Base-by-base conservation (phyloP, 2,888 invertebrate species). In the Drosophila hamatofila region DNA sequence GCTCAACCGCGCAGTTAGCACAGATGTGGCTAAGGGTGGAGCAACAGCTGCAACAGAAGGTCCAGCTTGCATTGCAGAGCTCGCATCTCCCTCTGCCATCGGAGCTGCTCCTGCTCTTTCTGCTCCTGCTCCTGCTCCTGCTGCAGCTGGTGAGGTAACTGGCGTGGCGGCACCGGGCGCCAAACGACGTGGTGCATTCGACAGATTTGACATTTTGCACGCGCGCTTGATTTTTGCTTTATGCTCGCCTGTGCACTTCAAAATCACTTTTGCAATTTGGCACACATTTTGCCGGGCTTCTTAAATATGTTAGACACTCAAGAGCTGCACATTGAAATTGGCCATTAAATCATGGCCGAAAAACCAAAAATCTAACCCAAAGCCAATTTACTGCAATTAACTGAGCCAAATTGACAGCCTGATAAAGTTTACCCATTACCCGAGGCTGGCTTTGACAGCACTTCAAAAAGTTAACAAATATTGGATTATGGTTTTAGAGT, bases 111-210 rank as follows among this genome's bases (percentile, higher is more conserved):
- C 35, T 23, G 16, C 35, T 14, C 18, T 25, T 12, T 23, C 59
- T 16, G 52, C 30, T 14, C 14, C n/a, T 39, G 72, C 35, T 6
- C 2, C 18, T 27, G 48, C 21, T n/a, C 33, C 33, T 16, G 35
- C 59, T 16, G 52, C 30, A 12, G 35, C 4, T 41, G 75, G 16
- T 23, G 64, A 3, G 39, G 72, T 58, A 8, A 91, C 80, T 59
- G 87, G 88, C 62, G 88, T 82, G 23, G 91, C 91, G n/a, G 78
- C 72, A n/a, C 91, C 91, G 18, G 91, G 90, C 44, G 81, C 86
- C 68, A 81, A 12, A 25, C 89, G 89, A 25, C 90, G 83, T 58
- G 83, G 70, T 25, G 68, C 67, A 68, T 81, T 84, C 68, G 83
- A 75, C 52, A 75, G 73, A 72, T 85, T 87, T 18, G 91, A 91